Conservation (phyloP, 2,113 vertebrate genomes). For the Micronisus gabar region DNA sequence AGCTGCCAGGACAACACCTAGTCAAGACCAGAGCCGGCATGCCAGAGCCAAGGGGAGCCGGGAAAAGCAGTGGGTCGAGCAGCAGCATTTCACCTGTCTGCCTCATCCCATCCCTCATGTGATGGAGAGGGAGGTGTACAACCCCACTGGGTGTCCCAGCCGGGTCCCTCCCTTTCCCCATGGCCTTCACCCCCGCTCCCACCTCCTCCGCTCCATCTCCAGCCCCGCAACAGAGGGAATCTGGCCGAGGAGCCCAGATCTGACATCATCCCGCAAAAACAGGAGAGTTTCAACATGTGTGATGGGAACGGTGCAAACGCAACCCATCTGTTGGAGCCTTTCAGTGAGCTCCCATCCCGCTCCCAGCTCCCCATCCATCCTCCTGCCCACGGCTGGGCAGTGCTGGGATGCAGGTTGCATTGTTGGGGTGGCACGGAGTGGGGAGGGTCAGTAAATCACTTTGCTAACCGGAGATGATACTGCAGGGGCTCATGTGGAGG, state of each 20-base stretch:
- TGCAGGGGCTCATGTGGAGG: rapidly evolving
- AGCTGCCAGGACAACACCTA: background rate
- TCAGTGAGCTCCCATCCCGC: background rate
- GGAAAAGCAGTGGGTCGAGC: background rate
- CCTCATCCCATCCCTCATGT: background rate
- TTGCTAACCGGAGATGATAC: background rate
- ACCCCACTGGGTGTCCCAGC: background rate
- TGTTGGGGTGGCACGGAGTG: background rate
- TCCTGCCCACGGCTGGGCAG: background rate
- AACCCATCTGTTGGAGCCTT: background rate
- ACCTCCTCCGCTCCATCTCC: background rate
- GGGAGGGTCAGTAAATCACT: background rate
- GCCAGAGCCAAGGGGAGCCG: background rate
- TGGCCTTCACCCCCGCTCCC: background rate
- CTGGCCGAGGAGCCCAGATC: background rate
- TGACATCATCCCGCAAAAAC: background rate
- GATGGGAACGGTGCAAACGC: background rate
- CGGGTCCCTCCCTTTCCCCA: background rate
- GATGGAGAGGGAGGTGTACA: background rate
- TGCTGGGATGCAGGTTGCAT: background rate
- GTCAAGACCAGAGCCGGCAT: background rate
- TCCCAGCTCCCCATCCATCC: background rate
- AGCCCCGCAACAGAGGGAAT: background rate
- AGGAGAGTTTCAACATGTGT: background rate
- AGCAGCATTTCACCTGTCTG: background rate